A percentile compares a stretch with the other conserved stretches of the same genome.
These are phyloP conservation scores for Eueides isabella DNA, from an alignment of 1,140 invertebrate genomes.

Conservation along the genomic window DNA sequence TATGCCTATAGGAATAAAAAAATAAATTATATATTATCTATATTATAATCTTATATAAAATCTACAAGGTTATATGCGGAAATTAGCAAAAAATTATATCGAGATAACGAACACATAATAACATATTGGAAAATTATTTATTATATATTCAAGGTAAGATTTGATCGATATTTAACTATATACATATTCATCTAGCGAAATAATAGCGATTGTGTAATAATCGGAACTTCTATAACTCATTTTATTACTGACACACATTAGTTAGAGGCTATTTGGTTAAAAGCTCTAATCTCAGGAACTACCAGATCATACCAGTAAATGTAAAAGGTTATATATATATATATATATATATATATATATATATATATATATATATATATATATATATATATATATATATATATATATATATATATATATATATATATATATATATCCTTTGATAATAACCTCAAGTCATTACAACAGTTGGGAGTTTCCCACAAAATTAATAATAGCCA, in stretches of 20 bases:
- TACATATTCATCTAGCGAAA: too few relatives aligned
- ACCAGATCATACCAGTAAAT: too few relatives aligned
- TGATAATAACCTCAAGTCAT: background rate
- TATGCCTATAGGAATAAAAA: too few relatives aligned
- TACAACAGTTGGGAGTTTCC: conserved; percentile 1
- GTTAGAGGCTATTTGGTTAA: too few relatives aligned
- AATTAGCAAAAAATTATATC: background rate
- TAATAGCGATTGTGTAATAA: too few relatives aligned
- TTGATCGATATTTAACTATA: background rate
- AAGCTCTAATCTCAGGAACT: too few relatives aligned
- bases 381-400: background rate
- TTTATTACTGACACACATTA: too few relatives aligned
- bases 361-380: background rate
- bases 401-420: background rate
- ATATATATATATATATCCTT: background rate
- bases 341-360: too few relatives aligned
- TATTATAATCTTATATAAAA: background rate
- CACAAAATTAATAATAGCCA: background rate
- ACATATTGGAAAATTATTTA: background rate
- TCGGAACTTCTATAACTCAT: too few relatives aligned
- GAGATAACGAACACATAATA: background rate
- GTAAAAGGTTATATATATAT: too few relatives aligned
- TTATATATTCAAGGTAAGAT: background rate
- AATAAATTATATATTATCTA: too few relatives aligned
- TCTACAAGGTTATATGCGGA: background rate